A percentile compares a stretch with the other conserved stretches of the same genome.
These are phyloP conservation scores for Cryptophagus acutangulus DNA, from an alignment of 2,888 invertebrate species.

Conservation along the genomic window DNA sequence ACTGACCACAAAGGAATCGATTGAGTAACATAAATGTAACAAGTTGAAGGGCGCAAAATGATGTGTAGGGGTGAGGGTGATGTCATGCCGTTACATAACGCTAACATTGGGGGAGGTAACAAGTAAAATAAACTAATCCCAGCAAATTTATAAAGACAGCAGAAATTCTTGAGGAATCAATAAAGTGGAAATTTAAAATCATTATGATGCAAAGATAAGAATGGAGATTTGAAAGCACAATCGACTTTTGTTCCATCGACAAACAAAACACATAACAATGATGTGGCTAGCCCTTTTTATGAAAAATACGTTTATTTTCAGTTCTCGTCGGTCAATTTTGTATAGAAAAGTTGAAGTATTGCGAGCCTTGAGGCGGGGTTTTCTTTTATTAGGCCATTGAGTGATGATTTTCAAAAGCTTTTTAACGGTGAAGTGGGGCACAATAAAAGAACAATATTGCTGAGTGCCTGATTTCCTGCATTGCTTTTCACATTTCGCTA, in stretches of 20 bases:
- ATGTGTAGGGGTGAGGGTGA: constrained; percentile 15
- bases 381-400: constrained; percentile 2
- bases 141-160: constrained; percentile 5
- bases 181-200: too few species aligned
- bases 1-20: constrained; percentile 9
- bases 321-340: neutral
- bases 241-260: neutral
- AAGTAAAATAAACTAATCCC: constrained; percentile 15
- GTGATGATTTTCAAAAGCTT: constrained; percentile 7
- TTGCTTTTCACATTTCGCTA: neutral
- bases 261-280: neutral
- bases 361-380: neutral
- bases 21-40: constrained; percentile 14
- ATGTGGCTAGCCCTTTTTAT: neutral
- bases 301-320: neutral
- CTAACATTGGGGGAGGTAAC: constrained; percentile 12
- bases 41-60: constrained; percentile 12
- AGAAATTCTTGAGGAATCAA: neutral
- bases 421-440: constrained; percentile 9
- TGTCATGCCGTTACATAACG: constrained; percentile 15
- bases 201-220: too few species aligned
- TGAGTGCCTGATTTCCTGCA: constrained; percentile 14
- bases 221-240: constrained; percentile 1
- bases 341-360: neutral
- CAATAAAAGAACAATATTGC: constrained; percentile 12